Evolutionary conservation across 2,113 vertebrate genomes (phyloP).

Genomic region (human): DNA sequence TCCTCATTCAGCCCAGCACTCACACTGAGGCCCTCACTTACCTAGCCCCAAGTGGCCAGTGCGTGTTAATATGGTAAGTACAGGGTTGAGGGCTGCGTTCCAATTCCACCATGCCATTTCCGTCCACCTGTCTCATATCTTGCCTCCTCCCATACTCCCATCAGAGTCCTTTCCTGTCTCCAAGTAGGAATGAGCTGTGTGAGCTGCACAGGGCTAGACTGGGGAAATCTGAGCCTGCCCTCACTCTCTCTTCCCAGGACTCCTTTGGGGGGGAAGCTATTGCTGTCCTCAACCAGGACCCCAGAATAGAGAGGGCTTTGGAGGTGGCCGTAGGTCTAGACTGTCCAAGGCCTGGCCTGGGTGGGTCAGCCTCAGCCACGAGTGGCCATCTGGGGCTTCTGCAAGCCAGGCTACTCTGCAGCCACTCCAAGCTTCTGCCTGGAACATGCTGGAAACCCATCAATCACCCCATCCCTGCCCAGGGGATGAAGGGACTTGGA

Average conservation of each 20-base stretch:
- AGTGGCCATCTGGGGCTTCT: slow-evolving; percentile 33
- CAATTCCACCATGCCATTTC: background rate
- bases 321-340: background rate
- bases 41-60: background rate
- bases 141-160: background rate
- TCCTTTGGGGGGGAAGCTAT: background rate
- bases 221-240: background rate
- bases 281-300: background rate
- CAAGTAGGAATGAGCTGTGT: background rate
- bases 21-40: background rate
- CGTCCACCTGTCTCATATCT: background rate
- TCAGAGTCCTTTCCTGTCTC: background rate
- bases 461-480: background rate
- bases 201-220: background rate
- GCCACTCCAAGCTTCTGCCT: slow-evolving; percentile 46
- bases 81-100: background rate
- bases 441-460: slow-evolving; percentile 57
- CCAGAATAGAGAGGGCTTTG: background rate
- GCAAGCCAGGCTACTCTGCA: slow-evolving; percentile 27
- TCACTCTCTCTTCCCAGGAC: background rate
- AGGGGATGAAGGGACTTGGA: background rate
- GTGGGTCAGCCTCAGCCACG: background rate
- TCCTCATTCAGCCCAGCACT: background rate
- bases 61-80: background rate
- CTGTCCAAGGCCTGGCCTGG: background rate